Evolutionary conservation across 2,888 invertebrate genomes (phyloP), one percentile per base, ranked within the genome.

Genomic region (Timema cristinae): DNA sequence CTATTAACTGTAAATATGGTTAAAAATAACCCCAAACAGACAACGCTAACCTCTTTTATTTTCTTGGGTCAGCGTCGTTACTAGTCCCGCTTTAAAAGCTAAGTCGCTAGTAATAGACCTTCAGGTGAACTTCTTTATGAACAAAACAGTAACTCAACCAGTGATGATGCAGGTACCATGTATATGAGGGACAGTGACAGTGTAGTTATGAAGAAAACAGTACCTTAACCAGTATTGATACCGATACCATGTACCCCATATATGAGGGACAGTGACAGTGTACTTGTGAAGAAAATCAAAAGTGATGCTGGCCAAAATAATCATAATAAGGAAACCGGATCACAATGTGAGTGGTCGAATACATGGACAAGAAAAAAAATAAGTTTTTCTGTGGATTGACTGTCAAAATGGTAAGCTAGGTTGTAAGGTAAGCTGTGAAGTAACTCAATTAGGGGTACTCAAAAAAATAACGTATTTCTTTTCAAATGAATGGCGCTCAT

Each of bases 401-500:
- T 56, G 56, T 16, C n/a, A 13, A 16, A n/a, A 8, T 15, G 56
- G 56, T 56, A 56, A 59, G 59, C 13, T 59, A 59, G 32, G 1
- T 32, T 32, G 32, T 32, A 32, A 32, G 32, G 32, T 32, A 32
- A 32, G 59, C n/a, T 59, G 59, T 32, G 9, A 59, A 59, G 59
- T 59, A 59, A 15, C 32, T n/a, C 13, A 15, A n/a, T 56, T 8
- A 56, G 56, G 56, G n/a, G n/a, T 16, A 56, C 2, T 56, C 56
- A 56, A 59, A 59, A 11, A 59, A 7, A 59, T 8, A 59, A n/a
- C 0, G 8, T 9, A 59, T 59, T 59, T 11, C 59, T 59, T 4
- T 59, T 59, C 59, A 16, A 59, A 59, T 59, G 59, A 59, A 59
- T 59, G 59, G 59, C 15, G 15, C 9, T 59, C 59, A 59, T 59